phyloP scores from a whole-genome alignment of 1,140 invertebrate genomes.

The Cydia amplana region DNA sequence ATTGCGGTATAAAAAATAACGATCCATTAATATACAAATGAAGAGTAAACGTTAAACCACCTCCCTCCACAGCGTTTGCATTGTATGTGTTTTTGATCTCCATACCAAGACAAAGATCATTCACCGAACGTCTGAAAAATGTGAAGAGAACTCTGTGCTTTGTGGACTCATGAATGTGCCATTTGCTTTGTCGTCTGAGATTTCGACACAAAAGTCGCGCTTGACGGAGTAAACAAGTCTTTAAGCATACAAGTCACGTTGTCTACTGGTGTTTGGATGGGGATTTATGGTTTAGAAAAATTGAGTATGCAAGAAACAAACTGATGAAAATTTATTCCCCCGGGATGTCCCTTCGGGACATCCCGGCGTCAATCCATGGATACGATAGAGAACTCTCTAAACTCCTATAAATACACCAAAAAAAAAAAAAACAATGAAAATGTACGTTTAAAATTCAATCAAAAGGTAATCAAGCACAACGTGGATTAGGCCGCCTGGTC shows the following conservation, averaged over 20 bases:
- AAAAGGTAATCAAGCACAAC: background rate
- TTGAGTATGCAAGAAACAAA: background rate
- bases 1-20: no score
- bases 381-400: no score
- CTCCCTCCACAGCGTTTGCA: background rate
- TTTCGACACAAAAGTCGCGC: background rate
- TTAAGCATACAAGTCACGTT: background rate
- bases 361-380: no score
- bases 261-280: background rate
- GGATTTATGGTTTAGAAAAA: background rate
- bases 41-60: background rate
- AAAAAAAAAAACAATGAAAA: no score
- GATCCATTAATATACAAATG: no score
- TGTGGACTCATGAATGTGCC: background rate
- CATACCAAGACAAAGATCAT: background rate
- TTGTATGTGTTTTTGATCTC: background rate
- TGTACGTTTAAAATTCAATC: background rate
- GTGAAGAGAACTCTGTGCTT: constrained; percentile 4
- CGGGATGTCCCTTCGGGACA: no score
- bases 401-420: no score
- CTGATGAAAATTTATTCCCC: background rate
- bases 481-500: background rate
- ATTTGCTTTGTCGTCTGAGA: constrained; percentile 3
- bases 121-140: constrained; percentile 1
- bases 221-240: constrained; percentile 12